These are phyloP conservation scores for Etheostoma nigrum DNA, from an alignment of 2,797 vertebrate genomes.

Conservation along the genomic window DNA sequence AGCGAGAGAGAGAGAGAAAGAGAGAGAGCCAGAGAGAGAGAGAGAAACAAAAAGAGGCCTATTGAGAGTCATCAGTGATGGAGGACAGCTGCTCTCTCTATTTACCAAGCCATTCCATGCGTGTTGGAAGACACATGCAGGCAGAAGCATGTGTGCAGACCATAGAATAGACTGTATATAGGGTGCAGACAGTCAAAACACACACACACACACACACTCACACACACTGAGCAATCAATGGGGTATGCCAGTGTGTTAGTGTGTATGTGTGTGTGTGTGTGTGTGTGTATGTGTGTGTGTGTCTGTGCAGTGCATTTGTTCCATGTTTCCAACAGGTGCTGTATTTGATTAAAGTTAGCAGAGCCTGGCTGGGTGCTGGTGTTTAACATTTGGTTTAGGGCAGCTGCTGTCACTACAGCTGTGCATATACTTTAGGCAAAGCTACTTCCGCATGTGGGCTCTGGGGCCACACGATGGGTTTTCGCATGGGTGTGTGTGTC, in stretches of 20 bases:
- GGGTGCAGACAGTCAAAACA: constrained; percentile 23
- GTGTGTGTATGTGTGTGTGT: constrained; percentile 15
- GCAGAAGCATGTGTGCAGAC: constrained; percentile 23
- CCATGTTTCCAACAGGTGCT: constrained; percentile 79
- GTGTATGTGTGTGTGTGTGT: constrained; percentile 14
- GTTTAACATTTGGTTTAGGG: constrained; percentile 70
- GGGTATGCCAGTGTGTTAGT: constrained; percentile 14
- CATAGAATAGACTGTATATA: too few species aligned
- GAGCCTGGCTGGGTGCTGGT: constrained; percentile 67
- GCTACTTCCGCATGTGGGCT: constrained; percentile 47
- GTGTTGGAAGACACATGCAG: constrained; percentile 31
- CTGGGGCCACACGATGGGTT: constrained; percentile 39
- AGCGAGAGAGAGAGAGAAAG: constrained; percentile 6
- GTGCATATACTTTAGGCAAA: constrained; percentile 64
- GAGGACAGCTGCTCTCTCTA: constrained; percentile 71
- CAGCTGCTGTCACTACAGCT: constrained; percentile 80
- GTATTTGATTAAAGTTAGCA: constrained; percentile 72
- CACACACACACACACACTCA: constrained; percentile 6
- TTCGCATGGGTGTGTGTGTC: constrained; percentile 1
- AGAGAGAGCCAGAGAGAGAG: constrained; percentile 6
- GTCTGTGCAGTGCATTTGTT: neutral
- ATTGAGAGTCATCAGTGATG: constrained; percentile 56
- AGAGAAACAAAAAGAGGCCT: constrained; percentile 26
- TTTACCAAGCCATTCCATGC: constrained; percentile 57
- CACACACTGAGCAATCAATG: constrained; percentile 9